These are phyloP conservation scores for Nomia melanderi DNA, from an alignment of 1,140 invertebrate genomes.

Conservation along the genomic window DNA sequence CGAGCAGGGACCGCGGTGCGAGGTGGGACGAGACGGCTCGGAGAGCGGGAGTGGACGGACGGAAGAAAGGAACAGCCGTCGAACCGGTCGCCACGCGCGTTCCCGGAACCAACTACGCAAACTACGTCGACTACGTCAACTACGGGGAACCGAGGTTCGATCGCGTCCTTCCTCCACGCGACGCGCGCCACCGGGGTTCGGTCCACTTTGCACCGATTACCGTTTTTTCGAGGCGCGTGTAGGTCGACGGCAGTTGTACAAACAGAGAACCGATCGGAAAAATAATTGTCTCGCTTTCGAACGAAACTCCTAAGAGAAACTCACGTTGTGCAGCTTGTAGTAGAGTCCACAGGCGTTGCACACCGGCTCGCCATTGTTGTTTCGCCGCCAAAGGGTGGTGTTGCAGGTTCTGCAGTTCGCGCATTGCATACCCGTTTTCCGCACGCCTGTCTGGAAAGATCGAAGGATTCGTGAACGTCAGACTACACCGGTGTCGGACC, in stretches of 20 bases:
- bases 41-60: not conserved
- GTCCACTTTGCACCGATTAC: too few species aligned
- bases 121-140: too few species aligned
- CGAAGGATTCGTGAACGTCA: not conserved
- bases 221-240: not conserved
- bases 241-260: constrained; percentile 12
- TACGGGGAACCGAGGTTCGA: constrained; percentile 34
- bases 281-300: too few species aligned
- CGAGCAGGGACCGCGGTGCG: not conserved
- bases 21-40: not conserved
- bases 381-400: constrained; percentile 93
- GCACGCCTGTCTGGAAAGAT: constrained; percentile 83
- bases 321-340: constrained; percentile 93
- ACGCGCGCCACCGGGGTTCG: too few species aligned
- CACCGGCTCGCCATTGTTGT: constrained; percentile 93
- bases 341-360: constrained; percentile 96
- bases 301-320: constrained; percentile 64
- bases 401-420: constrained; percentile 93
- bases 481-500: too few species aligned
- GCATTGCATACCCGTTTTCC: constrained; percentile 89
- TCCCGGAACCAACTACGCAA: constrained; percentile 24
- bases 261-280: not conserved
- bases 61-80: not conserved
- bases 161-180: constrained; percentile 60
- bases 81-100: not conserved